Evolutionary conservation across 2,888 invertebrate species (phyloP), one percentile per base, ranked within the genome.

Genomic region (Chrysolina oricalcia): DNA sequence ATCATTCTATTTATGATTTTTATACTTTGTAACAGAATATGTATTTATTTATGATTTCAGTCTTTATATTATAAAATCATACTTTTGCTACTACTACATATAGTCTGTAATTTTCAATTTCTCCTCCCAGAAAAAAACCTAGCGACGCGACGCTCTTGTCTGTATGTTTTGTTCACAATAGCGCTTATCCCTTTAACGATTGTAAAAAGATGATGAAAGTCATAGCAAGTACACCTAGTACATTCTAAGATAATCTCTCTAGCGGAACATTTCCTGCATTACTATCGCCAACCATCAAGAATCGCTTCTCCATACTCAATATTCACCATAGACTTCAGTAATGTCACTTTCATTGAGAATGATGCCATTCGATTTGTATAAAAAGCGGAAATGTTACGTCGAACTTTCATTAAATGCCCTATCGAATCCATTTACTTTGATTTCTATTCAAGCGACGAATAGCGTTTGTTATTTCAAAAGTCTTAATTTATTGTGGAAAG

Each of bases 301-400:
- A 68, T 41, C 56, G 68, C 56, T 68, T 56, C 35, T 53, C 53
- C 53, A 27, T 68, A 35, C 35, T 68, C 53, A 35, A 40, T 68
- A 68, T 68, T 35, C 68, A 13, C 2, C n/a, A 21, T 23, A 21
- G 68, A 21, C 53, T 56, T 19, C 5, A 40, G 35, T 17, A 43
- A 41, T 65, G 74, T 70, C 74, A 70, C 68, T 72, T 64, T 75
- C 71, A 40, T 75, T 70, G 15, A 72, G 66, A 75, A 64, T 68
- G 67, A 74, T 67, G 63, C 62, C 66, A 74, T 70, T 67, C 40
- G 19, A 48, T 40, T n/a, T 17, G n/a, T 43, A 71, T 71, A 74
- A 70, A 56, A 74, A 70, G 50, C 74, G 71, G 50, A 68, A 65
- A 74, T 50, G 53, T 75, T 75, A 75, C 75, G 72, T 64, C 68